Evolutionary conservation across 2,797 vertebrate species (phyloP).

Genomic region (Catamblyrhynchus diadema): DNA sequence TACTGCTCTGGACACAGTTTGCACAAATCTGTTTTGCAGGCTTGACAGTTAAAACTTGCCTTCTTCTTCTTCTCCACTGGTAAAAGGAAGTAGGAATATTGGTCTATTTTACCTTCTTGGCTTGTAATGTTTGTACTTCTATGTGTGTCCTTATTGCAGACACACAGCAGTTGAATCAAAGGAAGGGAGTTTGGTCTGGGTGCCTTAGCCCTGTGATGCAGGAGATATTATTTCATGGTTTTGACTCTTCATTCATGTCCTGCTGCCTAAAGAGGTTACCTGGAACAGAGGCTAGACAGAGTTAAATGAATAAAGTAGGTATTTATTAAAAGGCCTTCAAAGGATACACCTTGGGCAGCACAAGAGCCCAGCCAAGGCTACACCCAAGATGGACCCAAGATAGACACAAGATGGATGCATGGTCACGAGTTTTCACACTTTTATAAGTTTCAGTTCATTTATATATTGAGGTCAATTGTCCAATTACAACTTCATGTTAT

Average conservation of each 20-base stretch:
- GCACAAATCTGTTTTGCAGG: neutral
- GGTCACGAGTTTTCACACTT: neutral
- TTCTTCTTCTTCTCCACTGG: neutral
- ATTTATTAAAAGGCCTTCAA: neutral
- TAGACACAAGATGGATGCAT: neutral
- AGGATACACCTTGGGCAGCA: neutral
- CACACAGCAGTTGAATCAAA: neutral
- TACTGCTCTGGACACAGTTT: neutral
- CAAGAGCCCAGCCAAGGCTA: neutral
- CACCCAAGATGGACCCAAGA: neutral
- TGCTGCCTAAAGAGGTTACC: neutral
- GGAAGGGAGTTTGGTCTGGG: neutral
- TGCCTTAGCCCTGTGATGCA: neutral
- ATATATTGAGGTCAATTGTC: neutral
- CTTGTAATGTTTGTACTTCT: neutral
- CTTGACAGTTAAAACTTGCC: neutral
- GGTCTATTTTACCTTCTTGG: neutral
- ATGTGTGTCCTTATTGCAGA: rapidly evolving
- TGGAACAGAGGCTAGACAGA: neutral
- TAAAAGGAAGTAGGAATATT: neutral
- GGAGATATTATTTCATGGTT: neutral
- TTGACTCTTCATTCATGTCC: neutral
- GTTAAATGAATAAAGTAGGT: neutral
- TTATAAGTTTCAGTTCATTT: neutral
- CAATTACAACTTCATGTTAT: neutral